Evolutionary conservation across 2,888 invertebrate genomes (phyloP), one percentile per base, ranked within the genome.

Genomic region (Lordiphosa andalusiaca): DNA sequence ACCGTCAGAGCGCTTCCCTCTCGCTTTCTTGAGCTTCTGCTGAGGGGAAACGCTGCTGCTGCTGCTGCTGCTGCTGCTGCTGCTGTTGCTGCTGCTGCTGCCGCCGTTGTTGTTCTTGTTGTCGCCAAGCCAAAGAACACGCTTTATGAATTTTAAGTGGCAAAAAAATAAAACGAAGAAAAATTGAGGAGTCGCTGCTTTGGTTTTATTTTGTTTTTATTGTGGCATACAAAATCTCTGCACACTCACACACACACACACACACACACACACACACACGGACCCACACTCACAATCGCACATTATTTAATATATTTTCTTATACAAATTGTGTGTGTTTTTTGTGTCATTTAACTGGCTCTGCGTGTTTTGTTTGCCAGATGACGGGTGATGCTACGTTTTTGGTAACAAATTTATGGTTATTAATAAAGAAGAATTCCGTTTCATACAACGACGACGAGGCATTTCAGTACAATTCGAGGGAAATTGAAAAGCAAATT

Each of bases 141-240:
- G 80, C 56, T 82, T 82, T 73, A 76, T 83, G 80, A 80, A 80
- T 80, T 80, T 80, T 69, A 80, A 83, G 78, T 78, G 82, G 74
- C 60, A 52, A 71, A 76, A 80, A 80, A 30, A 25, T 3, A 13
- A 44, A 30, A 25, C n/a, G 30, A 42, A 9, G 12, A 13, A 30
- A 25, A 30, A 33, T 72, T 73, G 77, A 81, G 62, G 76, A 73
- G 73, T 59, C 53, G 53, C 60, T 74, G 75, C 72, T 77, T 71
- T 80, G 76, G 77, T 76, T 77, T 82, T 77, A 82, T 82, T 81
- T 81, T 65, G 65, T 60, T 73, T 71, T 55, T 55, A 42, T 53
- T 59, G 42, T 59, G 13, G 38, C 38, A 44, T 44, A 44, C 30
- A 30, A 9, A 30, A 30, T 30, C 30, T 40, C 3, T 49, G 23